Evolutionary conservation across 2,888 invertebrate species (phyloP).

Genomic region (Tenthredo amoena): DNA sequence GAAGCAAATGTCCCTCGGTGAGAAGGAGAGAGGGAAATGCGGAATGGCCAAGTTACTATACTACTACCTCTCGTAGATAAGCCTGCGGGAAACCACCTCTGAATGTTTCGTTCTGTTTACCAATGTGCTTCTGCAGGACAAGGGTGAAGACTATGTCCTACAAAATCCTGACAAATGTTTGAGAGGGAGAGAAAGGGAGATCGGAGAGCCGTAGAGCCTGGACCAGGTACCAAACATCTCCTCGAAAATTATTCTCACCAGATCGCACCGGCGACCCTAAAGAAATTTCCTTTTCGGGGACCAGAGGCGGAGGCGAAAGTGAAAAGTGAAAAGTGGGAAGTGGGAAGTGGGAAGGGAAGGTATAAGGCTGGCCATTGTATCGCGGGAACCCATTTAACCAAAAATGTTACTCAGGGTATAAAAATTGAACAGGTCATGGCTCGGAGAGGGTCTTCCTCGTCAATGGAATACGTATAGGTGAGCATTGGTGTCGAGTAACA

Average conservation of each 20-base stretch:
- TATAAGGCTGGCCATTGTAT: neutral
- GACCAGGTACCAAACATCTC: neutral
- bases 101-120: conserved; percentile 41
- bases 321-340: neutral
- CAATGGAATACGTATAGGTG: neutral
- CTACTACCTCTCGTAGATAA: conserved; percentile 28
- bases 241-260: conserved; percentile 11
- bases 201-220: neutral
- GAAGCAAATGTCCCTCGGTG: no score
- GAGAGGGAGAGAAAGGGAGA: neutral
- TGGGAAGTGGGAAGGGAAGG: neutral
- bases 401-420: neutral
- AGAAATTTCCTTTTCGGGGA: neutral
- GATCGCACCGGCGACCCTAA: neutral
- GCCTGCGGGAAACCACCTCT: conserved; percentile 26
- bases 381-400: neutral
- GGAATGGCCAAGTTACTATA: conserved; percentile 18
- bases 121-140: conserved; percentile 40
- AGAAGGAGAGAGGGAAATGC: neutral
- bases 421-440: neutral
- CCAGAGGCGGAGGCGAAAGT: neutral
- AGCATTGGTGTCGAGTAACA: neutral
- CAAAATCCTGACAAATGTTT: conserved; percentile 43
- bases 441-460: neutral
- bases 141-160: conserved; percentile 12